Percentiles rank a stretch among this genome's conserved stretches.
Evolutionary conservation across 23 tunicate species (phyloP).

Genomic region (Pegea sp.): DNA sequence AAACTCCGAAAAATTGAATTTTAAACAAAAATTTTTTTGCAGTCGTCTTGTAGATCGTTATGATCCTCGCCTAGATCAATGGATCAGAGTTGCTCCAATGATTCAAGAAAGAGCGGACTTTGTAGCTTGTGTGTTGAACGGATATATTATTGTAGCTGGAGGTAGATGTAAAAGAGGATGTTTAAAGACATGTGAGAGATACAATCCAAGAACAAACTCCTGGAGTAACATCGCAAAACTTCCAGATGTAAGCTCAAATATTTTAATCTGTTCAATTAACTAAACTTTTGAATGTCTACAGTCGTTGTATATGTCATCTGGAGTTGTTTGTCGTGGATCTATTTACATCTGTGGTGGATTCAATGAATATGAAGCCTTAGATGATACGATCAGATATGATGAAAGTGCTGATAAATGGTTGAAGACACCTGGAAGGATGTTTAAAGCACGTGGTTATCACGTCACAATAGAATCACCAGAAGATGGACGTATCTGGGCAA

Average conservation of each 20-base stretch:
- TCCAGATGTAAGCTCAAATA: slow-evolving; percentile 23
- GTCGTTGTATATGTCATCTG: slow-evolving; percentile 79
- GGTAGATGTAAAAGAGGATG: slow-evolving; percentile 49
- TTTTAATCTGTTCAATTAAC: background rate
- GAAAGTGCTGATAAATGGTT: slow-evolving; percentile 19
- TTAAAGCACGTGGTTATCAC: slow-evolving; percentile 69
- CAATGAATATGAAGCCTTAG: slow-evolving; percentile 41
- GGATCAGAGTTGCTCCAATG: slow-evolving; percentile 42
- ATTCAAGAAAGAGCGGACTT: slow-evolving; percentile 44
- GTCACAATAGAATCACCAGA: slow-evolving; percentile 30
- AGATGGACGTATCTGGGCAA: slow-evolving; percentile 52
- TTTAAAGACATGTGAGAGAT: slow-evolving; percentile 39
- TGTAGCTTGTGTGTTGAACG: slow-evolving; percentile 27
- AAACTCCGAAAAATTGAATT: background rate
- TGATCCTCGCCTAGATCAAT: slow-evolving; percentile 46
- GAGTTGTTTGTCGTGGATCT: slow-evolving; percentile 12
- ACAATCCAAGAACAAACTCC: slow-evolving; percentile 14
- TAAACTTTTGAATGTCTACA: slow-evolving; percentile 1
- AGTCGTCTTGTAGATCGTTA: slow-evolving; percentile 43
- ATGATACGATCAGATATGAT: slow-evolving; percentile 22
- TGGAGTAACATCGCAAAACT: slow-evolving; percentile 34
- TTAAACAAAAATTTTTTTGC: background rate
- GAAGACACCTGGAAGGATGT: slow-evolving; percentile 10
- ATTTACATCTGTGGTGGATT: slow-evolving; percentile 57
- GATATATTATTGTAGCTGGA: slow-evolving; percentile 48